These are phyloP conservation scores for Drosophila ezoana DNA, from an alignment of 2,888 invertebrate genomes.

Conservation along the genomic window DNA sequence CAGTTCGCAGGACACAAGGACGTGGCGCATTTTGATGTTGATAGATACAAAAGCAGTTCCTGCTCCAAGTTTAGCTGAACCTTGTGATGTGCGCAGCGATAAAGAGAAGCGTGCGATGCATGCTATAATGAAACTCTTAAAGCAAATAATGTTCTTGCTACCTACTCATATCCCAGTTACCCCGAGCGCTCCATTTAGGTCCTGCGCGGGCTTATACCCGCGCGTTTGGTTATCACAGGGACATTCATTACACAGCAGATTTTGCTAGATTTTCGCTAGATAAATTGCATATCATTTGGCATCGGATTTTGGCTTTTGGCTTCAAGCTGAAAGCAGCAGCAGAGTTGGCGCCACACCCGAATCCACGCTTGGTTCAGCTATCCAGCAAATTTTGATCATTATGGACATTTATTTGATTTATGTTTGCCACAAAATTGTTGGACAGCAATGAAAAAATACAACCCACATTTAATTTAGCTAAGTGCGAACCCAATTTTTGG, in stretches of 20 bases:
- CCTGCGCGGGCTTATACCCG: conserved; percentile 32
- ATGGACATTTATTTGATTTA: conserved; percentile 52
- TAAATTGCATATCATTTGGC: conserved; percentile 78
- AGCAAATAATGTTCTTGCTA: conserved; percentile 69
- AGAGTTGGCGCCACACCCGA: conserved; percentile 17
- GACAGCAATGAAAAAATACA: conserved; percentile 1
- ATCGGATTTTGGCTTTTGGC: conserved; percentile 65
- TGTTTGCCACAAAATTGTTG: conserved; percentile 17
- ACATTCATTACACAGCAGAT: conserved; percentile 77
- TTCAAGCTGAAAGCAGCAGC: neutral
- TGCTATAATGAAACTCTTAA: conserved; percentile 80
- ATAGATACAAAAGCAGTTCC: conserved; percentile 61
- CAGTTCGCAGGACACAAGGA: conserved; percentile 28
- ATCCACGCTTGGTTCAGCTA: conserved; percentile 18
- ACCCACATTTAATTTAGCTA: conserved; percentile 29
- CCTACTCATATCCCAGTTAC: neutral
- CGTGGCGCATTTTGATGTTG: conserved; percentile 68
- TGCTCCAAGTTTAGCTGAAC: conserved; percentile 30
- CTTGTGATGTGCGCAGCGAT: conserved; percentile 65
- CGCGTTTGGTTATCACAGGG: conserved; percentile 45
- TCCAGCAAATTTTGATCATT: conserved; percentile 19
- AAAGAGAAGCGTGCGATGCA: conserved; percentile 77
- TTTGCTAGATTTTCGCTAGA: conserved; percentile 69
- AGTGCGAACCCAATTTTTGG: conserved; percentile 24
- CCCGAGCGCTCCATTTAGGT: conserved; percentile 3